Evolutionary conservation across 2,797 vertebrate genomes (phyloP).

Genomic region (Poecile montanus): DNA sequence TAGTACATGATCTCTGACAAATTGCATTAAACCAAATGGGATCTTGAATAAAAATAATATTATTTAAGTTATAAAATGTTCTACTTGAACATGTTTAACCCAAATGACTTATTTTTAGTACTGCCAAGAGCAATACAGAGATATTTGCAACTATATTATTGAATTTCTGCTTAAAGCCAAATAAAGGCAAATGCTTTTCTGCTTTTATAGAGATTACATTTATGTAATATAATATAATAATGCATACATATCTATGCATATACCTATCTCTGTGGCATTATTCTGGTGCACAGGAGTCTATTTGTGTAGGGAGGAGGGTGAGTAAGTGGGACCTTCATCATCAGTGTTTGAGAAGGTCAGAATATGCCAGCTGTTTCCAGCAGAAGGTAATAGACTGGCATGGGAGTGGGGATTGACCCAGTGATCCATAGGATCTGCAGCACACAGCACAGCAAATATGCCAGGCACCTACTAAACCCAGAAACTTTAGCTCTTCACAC

Average conservation of each 20-base stretch:
- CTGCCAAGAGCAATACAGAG: conserved; percentile 37
- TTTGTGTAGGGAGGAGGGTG: background rate
- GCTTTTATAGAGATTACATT: background rate
- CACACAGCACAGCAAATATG: background rate
- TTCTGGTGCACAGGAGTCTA: background rate
- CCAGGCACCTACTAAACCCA: background rate
- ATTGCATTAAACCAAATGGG: conserved; percentile 44
- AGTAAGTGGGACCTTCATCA: background rate
- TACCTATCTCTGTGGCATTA: background rate
- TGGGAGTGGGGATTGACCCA: background rate
- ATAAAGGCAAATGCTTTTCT: background rate
- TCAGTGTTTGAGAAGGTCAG: background rate
- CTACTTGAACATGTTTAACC: conserved; percentile 46
- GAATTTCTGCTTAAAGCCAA: conserved; percentile 52
- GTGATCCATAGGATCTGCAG: background rate
- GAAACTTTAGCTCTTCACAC: background rate
- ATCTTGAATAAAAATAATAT: conserved; percentile 58
- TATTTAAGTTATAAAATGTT: conserved; percentile 51
- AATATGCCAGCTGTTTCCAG: background rate
- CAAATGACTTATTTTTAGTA: conserved; percentile 57
- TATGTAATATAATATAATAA: background rate
- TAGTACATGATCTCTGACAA: conserved; percentile 32
- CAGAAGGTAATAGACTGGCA: background rate
- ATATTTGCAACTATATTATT: conserved; percentile 28
- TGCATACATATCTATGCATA: background rate